Percentiles rank a stretch among this genome's conserved stretches.
Conservation (phyloP, 1,140 invertebrate genomes). For the Magallana gigas region DNA sequence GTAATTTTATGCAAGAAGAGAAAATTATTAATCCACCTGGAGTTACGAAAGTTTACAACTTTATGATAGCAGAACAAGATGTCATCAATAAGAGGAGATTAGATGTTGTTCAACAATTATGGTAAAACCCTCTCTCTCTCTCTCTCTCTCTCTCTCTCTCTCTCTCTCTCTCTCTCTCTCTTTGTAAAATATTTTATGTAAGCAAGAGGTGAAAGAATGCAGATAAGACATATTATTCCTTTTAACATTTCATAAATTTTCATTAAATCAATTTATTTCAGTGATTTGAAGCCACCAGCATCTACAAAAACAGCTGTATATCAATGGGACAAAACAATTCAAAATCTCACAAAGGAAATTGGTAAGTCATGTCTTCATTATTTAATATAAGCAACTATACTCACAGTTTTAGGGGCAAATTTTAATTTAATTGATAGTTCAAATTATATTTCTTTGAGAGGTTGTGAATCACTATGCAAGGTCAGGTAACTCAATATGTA, state of each 20-base stretch:
- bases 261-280: slow-evolving; percentile 54
- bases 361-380: slow-evolving; percentile 57
- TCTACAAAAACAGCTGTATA: slow-evolving; percentile 77
- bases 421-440: not conserved
- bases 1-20: slow-evolving; percentile 74
- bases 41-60: slow-evolving; percentile 62
- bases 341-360: slow-evolving; percentile 69
- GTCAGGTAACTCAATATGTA: too few relatives aligned
- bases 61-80: slow-evolving; percentile 71
- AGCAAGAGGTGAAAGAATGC: too few relatives aligned
- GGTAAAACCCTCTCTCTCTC: slow-evolving; percentile 51
- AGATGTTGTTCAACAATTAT: slow-evolving; percentile 71
- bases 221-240: too few relatives aligned
- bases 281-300: slow-evolving; percentile 75
- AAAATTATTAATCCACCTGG: slow-evolving; percentile 68
- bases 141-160: not conserved
- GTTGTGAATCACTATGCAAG: not conserved
- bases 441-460: not conserved
- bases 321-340: slow-evolving; percentile 76
- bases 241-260: too few relatives aligned
- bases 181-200: not conserved
- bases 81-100: slow-evolving; percentile 70
- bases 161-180: not conserved
- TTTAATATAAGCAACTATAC: not conserved
- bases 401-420: not conserved